phyloP scores from a whole-genome alignment of 37 sponge, comb jelly and placozoan species.

The Haliclona indistincta region DNA sequence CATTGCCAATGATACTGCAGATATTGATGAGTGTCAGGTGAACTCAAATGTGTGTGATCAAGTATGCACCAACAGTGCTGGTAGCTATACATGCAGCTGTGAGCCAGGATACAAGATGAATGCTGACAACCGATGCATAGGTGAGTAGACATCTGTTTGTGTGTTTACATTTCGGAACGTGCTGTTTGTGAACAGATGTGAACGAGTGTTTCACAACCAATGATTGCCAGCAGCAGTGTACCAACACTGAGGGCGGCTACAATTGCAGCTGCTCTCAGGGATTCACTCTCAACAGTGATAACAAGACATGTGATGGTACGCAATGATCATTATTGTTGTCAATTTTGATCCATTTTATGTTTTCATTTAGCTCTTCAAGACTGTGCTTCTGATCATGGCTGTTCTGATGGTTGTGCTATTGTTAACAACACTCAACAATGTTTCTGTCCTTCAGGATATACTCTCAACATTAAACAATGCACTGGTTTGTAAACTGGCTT shows the following conservation, averaged over 20 bases:
- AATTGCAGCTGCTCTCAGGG: slow-evolving; percentile 27
- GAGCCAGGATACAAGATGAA: slow-evolving; percentile 12
- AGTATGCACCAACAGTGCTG: slow-evolving; percentile 45
- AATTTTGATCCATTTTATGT: too few relatives aligned
- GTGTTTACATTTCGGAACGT: neutral
- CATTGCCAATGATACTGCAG: slow-evolving; percentile 23
- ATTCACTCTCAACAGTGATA: slow-evolving; percentile 31
- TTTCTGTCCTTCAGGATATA: too few relatives aligned
- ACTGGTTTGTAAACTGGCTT: too few relatives aligned
- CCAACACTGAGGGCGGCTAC: slow-evolving; percentile 24
- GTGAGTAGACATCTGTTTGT: too few relatives aligned
- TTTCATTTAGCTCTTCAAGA: too few relatives aligned
- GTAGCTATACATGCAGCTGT: slow-evolving; percentile 48
- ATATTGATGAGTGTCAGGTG: slow-evolving; percentile 50
- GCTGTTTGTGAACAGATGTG: slow-evolving; percentile 36
- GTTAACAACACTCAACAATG: too few relatives aligned
- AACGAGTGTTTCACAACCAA: slow-evolving; percentile 36
- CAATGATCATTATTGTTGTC: too few relatives aligned
- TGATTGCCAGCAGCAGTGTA: slow-evolving; percentile 52
- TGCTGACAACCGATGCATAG: slow-evolving; percentile 32
- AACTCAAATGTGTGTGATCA: slow-evolving; percentile 40
- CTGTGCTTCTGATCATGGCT: too few relatives aligned
- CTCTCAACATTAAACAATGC: too few relatives aligned
- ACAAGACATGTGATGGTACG: slow-evolving; percentile 50
- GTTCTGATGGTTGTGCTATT: too few relatives aligned